Base-by-base conservation (phyloP, 2,113 vertebrate species). In the Melanerpes formicivorus region DNA sequence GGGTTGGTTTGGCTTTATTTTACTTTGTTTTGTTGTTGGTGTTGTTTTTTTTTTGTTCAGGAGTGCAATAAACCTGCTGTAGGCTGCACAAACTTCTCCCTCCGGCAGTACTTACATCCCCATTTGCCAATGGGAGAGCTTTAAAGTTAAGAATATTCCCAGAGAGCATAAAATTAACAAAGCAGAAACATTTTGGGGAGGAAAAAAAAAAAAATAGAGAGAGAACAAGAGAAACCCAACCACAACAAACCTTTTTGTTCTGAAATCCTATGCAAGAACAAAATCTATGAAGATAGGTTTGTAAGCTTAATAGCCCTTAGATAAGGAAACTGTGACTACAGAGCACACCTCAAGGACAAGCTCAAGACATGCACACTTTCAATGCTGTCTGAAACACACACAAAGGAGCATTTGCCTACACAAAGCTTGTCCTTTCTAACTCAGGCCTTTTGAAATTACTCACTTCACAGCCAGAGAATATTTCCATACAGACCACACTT, bases 371-470 rank as follows among this genome's bases (percentile, higher is more conserved):
- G 37, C 5, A 62, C 2, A 4, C 3, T 84, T 87, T 26, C n/a
- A 66, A 9, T 34, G 54, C 7, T 46, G 8, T 80, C 76, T 92
- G 18, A 84, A 7, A 54, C 3, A 42, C 5, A 29, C 6, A 70
- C 14, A 18, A 32, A 44, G 46, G 27, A 34, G 50, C 40, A 50
- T 75, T 75, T 90, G 30, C 6, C 0, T 46, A 8, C n/a, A 55
- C 15, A 78, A 65, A 73, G 18, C 5, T 15, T 73, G 40, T 77
- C 29, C 13, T 93, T 93, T 93, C 63, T 88, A 72, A 75, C 17
- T 81, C 17, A 44, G n/a, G 13, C 74, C 54, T 95, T 92, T 92
- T 88, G 66, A 93, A 88, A 94, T 67, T 64, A 84, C 59, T 84
- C 77, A 72, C 0, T 86, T 91, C 80, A 91, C 52, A 71, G 52